Conservation (phyloP, 2,797 vertebrate species). For the Scolopax bukidnonensis region DNA sequence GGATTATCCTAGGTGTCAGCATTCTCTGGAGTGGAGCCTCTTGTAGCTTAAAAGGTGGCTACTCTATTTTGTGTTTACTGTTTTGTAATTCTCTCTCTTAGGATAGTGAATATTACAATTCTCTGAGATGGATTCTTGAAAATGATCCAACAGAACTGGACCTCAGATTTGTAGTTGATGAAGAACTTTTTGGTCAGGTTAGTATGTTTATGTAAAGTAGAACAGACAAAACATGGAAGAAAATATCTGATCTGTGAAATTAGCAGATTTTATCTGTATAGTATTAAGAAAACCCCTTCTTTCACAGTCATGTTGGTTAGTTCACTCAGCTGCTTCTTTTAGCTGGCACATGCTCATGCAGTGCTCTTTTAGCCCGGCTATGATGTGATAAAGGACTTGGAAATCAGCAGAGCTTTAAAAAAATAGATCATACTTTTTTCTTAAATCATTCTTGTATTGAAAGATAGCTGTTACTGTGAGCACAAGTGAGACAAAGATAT, state of each 20-base stretch:
- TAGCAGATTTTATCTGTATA: neutral
- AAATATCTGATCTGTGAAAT: neutral
- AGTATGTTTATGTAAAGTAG: neutral
- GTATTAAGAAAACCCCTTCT: neutral
- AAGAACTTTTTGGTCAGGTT: constrained; percentile 98
- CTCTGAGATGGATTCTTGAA: constrained; percentile 95
- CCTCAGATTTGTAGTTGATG: constrained; percentile 93
- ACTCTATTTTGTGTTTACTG: neutral
- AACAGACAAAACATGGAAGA: neutral
- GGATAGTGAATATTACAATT: constrained; percentile 98
- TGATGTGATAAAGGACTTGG: neutral
- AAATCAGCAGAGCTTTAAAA: neutral
- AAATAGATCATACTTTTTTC: neutral
- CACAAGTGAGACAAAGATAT: neutral
- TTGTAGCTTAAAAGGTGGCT: neutral
- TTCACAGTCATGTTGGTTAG: neutral
- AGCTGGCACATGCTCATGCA: neutral
- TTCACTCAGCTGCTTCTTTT: neutral
- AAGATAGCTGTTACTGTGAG: neutral
- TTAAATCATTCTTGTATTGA: neutral
- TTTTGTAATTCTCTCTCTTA: constrained; percentile 55
- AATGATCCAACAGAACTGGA: constrained; percentile 95
- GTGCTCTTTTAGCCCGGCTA: neutral
- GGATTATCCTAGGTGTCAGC: neutral
- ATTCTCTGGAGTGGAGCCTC: neutral